Conservation (phyloP, 2,888 invertebrate genomes). For the Ennomos erosarius region DNA sequence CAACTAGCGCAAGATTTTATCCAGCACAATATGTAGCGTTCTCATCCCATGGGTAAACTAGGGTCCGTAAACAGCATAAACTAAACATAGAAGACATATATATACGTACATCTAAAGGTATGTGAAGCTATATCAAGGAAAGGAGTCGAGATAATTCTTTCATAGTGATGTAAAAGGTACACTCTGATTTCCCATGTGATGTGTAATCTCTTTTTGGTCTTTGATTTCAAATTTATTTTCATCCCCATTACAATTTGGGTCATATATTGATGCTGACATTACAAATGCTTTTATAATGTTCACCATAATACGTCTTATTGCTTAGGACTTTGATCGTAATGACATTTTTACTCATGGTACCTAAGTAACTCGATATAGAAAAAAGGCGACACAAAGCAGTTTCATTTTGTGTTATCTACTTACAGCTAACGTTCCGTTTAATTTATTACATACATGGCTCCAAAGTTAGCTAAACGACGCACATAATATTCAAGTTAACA, state of each 20-base stretch:
- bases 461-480: constrained; percentile 27
- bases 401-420: constrained; percentile 10
- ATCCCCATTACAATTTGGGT: constrained; percentile 47
- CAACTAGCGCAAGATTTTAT: constrained; percentile 12
- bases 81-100: constrained; percentile 6
- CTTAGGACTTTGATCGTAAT: neutral
- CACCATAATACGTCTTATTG: neutral
- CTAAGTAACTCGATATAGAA: neutral
- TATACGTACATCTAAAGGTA: constrained; percentile 39
- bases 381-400: neutral
- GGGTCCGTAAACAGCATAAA: constrained; percentile 20
- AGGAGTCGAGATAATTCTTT: constrained; percentile 46
- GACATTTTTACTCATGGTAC: neutral
- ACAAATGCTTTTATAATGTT: constrained; percentile 10
- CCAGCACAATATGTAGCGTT: constrained; percentile 7
- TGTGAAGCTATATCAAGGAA: constrained; percentile 34
- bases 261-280: constrained; percentile 9
- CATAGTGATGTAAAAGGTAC: constrained; percentile 41
- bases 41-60: constrained; percentile 21
- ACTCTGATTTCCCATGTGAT: constrained; percentile 58
- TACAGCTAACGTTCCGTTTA: constrained; percentile 9
- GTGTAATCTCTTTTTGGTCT: constrained; percentile 53
- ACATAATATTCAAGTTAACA: constrained; percentile 55
- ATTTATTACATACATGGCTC: constrained; percentile 22
- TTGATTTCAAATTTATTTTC: constrained; percentile 58